phyloP scores from a whole-genome alignment of 2,888 invertebrate genomes.

The Steinernema scapterisci region DNA sequence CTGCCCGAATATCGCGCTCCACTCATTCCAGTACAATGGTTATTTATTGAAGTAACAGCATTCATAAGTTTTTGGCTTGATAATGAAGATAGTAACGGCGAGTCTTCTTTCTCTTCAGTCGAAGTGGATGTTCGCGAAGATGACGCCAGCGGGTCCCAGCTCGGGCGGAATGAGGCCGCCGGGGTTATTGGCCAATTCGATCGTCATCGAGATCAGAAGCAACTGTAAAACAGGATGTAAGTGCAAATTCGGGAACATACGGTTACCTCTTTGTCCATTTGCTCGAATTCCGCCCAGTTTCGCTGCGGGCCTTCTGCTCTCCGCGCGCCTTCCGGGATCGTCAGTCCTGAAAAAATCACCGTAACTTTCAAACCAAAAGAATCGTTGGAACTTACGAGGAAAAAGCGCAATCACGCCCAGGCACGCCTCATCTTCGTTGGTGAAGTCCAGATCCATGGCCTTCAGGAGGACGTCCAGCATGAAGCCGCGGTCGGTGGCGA shows the following conservation, averaged over 20 bases:
- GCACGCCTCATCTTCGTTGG: background rate
- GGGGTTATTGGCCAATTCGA: background rate
- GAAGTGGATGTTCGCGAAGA: background rate
- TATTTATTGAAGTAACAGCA: too few species aligned
- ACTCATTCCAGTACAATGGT: too few species aligned
- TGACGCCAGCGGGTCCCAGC: conserved; percentile 6
- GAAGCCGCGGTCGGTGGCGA: background rate
- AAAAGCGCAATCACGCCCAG: background rate
- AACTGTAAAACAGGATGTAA: background rate
- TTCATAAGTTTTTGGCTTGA: too few species aligned
- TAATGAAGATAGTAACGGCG: background rate
- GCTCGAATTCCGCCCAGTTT: background rate
- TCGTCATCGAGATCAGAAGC: background rate
- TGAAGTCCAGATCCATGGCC: background rate
- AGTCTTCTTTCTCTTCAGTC: background rate
- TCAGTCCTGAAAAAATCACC: background rate
- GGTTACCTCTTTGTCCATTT: background rate
- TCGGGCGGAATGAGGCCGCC: background rate
- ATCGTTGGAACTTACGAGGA: background rate
- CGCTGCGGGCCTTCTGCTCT: conserved; percentile 8
- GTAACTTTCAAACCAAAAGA: background rate
- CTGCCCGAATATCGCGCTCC: too few species aligned
- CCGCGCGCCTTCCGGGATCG: background rate
- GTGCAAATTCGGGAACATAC: background rate
- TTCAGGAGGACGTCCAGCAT: background rate